Conservation (phyloP, 2,888 invertebrate genomes). For the Phania funesta region DNA sequence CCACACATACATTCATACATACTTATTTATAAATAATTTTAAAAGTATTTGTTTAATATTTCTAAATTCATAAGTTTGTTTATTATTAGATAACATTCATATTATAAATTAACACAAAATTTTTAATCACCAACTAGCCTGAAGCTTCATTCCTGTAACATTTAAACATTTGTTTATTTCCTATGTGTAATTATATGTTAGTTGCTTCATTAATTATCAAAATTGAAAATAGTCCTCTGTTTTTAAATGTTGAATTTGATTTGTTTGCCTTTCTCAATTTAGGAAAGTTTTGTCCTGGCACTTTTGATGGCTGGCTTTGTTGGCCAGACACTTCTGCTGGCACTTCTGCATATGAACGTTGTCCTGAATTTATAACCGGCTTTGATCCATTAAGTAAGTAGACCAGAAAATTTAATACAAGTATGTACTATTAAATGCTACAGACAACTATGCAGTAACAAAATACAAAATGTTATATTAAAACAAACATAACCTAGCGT, state of each 20-base stretch:
- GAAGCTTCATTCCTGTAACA: no score
- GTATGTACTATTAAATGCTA: neutral
- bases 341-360: constrained; percentile 84
- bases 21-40: no score
- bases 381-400: constrained; percentile 87
- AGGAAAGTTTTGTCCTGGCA: constrained; percentile 86
- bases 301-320: constrained; percentile 92
- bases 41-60: no score
- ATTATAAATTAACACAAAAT: no score
- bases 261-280: neutral
- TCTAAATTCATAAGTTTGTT: no score
- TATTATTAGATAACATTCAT: no score
- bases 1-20: no score
- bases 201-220: no score
- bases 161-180: no score
- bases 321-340: constrained; percentile 88
- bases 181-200: no score
- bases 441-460: neutral
- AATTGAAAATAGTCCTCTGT: no score
- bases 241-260: neutral
- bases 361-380: constrained; percentile 88
- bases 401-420: constrained; percentile 1
- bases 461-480: neutral
- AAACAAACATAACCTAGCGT: neutral
- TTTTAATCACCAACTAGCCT: no score